phyloP scores from a whole-genome alignment of 2,797 vertebrate species.

The Siniperca scherzeri region DNA sequence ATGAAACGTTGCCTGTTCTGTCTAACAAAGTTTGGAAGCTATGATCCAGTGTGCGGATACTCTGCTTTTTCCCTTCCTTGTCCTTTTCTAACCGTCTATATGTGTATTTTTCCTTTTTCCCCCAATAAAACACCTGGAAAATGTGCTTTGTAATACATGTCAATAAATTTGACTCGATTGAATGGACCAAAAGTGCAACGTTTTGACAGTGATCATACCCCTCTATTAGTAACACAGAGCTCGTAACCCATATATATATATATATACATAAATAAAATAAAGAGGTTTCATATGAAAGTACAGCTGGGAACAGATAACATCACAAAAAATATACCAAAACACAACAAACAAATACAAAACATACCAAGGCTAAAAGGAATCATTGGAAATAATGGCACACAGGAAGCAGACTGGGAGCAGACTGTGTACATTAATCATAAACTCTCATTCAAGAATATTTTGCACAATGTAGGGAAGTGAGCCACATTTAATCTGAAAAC shows the following conservation, averaged over 20 bases:
- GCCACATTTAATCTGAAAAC: conserved; percentile 40
- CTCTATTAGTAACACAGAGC: conserved; percentile 1
- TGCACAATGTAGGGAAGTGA: conserved; percentile 24
- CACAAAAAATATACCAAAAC: too few relatives aligned
- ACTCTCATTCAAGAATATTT: conserved; percentile 38
- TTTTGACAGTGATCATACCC: background rate
- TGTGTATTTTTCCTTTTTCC: background rate
- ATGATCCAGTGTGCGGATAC: background rate
- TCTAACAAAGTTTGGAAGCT: background rate
- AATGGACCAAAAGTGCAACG: background rate
- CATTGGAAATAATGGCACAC: background rate
- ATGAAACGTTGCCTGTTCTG: background rate
- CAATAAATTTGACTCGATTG: background rate
- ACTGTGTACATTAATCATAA: conserved; percentile 68
- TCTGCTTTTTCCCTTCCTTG: background rate
- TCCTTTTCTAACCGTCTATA: background rate
- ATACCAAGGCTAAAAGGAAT: too few relatives aligned
- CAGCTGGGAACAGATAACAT: too few relatives aligned
- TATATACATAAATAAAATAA: too few relatives aligned
- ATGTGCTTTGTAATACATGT: background rate
- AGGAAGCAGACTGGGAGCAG: conserved; percentile 50
- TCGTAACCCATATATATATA: background rate
- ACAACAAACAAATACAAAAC: too few relatives aligned
- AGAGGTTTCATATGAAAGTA: too few relatives aligned
- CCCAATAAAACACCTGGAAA: background rate